Conservation (phyloP, 23 tunicate species). For the Phallusia fumigata region DNA sequence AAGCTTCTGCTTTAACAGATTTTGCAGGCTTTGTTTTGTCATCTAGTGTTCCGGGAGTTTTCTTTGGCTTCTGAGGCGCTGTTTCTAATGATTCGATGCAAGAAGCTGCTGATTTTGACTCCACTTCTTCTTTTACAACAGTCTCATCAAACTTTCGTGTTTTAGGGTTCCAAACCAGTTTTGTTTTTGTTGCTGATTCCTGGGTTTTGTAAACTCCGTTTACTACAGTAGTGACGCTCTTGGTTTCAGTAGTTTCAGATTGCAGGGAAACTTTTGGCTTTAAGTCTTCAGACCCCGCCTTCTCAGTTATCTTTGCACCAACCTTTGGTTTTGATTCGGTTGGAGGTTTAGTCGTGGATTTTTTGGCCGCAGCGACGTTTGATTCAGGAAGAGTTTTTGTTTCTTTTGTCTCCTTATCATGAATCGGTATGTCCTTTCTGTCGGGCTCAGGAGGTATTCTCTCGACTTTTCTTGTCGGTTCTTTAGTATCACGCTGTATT, state of each 20-base stretch:
- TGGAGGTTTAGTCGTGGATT: too few relatives aligned
- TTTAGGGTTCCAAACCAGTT: conserved; percentile 65
- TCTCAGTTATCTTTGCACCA: too few relatives aligned
- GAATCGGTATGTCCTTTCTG: too few relatives aligned
- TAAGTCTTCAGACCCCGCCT: too few relatives aligned
- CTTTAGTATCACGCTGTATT: too few relatives aligned
- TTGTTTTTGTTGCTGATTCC: conserved; percentile 24
- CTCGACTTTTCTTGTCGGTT: too few relatives aligned
- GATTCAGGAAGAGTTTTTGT: too few relatives aligned
- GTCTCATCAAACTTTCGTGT: conserved; percentile 66
- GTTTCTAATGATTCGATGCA: background rate
- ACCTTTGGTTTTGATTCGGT: too few relatives aligned
- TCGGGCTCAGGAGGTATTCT: too few relatives aligned
- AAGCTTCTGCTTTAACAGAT: background rate
- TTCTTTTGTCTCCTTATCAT: too few relatives aligned
- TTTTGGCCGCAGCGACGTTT: too few relatives aligned
- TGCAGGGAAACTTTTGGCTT: conserved; percentile 14
- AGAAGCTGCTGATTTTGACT: background rate
- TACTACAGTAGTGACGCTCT: background rate
- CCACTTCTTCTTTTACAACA: conserved; percentile 28
- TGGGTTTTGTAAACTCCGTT: background rate
- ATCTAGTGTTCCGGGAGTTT: conserved; percentile 1
- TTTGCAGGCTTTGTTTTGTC: conserved; percentile 3
- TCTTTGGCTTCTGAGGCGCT: background rate
- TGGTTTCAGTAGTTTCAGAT: background rate